Evolutionary conservation across 2,113 vertebrate genomes (phyloP).

Genomic region (Pteropus alecto): DNA sequence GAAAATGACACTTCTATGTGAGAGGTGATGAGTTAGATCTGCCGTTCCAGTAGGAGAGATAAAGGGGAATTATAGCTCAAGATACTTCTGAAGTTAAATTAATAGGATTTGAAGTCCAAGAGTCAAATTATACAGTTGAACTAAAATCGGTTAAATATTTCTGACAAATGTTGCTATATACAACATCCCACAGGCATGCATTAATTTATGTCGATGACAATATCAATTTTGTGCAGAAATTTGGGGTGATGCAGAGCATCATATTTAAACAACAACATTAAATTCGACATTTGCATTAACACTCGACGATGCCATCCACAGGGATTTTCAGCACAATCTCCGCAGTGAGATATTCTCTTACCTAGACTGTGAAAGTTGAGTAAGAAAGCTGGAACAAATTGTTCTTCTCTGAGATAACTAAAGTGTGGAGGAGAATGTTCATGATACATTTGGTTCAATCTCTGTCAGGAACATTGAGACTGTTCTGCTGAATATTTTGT

Average conservation of each 20-base stretch:
- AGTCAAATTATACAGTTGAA: background rate
- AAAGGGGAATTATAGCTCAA: background rate
- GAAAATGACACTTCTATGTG: background rate
- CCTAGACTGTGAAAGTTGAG: background rate
- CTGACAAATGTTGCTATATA: background rate
- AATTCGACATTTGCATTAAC: background rate
- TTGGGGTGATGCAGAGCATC: background rate
- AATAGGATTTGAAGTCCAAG: background rate
- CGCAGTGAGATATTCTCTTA: background rate
- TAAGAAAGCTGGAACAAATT: background rate
- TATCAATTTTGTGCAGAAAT: background rate
- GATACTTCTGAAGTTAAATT: background rate
- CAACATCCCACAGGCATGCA: background rate
- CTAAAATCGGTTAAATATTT: background rate
- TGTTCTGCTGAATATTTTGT: conserved; percentile 6
- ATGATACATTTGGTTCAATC: background rate
- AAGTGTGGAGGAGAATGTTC: background rate
- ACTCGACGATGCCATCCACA: background rate
- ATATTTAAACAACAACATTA: background rate
- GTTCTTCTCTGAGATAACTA: background rate
- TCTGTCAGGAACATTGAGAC: background rate
- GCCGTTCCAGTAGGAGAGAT: background rate
- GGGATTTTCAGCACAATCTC: background rate
- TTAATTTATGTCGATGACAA: background rate
- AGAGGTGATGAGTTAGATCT: background rate